These are phyloP conservation scores for Orthosia cruda DNA, from an alignment of 2,888 invertebrate species.

Conservation along the genomic window DNA sequence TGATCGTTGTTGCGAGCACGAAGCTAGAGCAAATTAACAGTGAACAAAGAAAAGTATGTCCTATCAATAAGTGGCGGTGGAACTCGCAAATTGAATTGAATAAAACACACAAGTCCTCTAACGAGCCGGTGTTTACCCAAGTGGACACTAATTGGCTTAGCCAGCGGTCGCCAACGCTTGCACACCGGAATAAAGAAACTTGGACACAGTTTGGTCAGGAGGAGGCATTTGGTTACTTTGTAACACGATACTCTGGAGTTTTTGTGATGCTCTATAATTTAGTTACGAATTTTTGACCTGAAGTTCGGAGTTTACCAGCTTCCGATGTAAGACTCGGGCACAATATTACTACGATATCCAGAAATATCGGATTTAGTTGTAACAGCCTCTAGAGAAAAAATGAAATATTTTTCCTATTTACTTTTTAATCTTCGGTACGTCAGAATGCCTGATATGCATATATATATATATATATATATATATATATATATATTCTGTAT, in stretches of 20 bases:
- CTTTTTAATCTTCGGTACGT: background rate
- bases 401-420: background rate
- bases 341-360: background rate
- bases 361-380: background rate
- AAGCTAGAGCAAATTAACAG: conserved; percentile 79
- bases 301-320: conserved; percentile 4
- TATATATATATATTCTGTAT: too few relatives aligned
- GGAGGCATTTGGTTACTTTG: conserved; percentile 64
- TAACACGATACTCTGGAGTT: conserved; percentile 28
- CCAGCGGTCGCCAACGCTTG: conserved; percentile 86
- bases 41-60: conserved; percentile 83
- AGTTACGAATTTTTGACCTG: conserved; percentile 18
- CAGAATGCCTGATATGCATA: too few relatives aligned
- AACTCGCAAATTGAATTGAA: conserved; percentile 91
- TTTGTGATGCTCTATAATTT: conserved; percentile 42
- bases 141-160: conserved; percentile 92
- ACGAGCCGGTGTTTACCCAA: conserved; percentile 91
- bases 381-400: too few relatives aligned
- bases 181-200: conserved; percentile 69
- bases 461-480: too few relatives aligned
- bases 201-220: conserved; percentile 72
- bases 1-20: conserved; percentile 64
- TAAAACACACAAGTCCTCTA: conserved; percentile 91
- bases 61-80: conserved; percentile 89
- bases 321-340: conserved; percentile 1